Evolutionary conservation across 2,797 vertebrate species (phyloP).

Genomic region (Siniperca undulata): DNA sequence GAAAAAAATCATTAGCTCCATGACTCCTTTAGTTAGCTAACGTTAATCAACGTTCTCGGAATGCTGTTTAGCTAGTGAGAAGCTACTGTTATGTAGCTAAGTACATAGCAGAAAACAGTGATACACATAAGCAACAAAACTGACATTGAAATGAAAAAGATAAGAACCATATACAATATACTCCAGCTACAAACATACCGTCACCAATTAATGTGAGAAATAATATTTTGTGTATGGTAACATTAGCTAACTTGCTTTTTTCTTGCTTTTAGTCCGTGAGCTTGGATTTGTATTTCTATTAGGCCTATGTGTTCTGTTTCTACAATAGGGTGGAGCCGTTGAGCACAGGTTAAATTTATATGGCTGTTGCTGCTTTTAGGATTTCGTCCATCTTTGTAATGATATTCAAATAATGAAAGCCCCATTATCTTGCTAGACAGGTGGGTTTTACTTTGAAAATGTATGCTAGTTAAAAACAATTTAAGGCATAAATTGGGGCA

Average conservation of each 20-base stretch:
- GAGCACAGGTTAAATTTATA: neutral
- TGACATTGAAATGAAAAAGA: neutral
- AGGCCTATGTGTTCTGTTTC: neutral
- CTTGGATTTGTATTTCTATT: neutral
- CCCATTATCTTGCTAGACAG: neutral
- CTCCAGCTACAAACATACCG: neutral
- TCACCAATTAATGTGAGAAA: neutral
- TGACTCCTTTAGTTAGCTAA: neutral
- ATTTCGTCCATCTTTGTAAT: neutral
- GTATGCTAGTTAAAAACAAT: neutral
- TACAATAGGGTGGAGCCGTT: neutral
- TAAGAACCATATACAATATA: neutral
- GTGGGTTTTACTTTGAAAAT: conserved; percentile 1
- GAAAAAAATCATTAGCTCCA: neutral
- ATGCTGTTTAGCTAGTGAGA: neutral
- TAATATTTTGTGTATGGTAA: neutral
- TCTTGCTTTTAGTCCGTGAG: neutral
- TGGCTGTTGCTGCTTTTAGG: neutral
- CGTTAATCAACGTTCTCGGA: neutral
- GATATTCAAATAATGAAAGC: neutral
- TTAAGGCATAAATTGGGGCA: neutral
- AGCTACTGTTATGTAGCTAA: neutral
- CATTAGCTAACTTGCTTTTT: neutral
- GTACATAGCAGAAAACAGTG: neutral
- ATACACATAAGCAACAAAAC: neutral